Conservation (phyloP, 2,797 vertebrate genomes). For the Sciaenops ocellatus region DNA sequence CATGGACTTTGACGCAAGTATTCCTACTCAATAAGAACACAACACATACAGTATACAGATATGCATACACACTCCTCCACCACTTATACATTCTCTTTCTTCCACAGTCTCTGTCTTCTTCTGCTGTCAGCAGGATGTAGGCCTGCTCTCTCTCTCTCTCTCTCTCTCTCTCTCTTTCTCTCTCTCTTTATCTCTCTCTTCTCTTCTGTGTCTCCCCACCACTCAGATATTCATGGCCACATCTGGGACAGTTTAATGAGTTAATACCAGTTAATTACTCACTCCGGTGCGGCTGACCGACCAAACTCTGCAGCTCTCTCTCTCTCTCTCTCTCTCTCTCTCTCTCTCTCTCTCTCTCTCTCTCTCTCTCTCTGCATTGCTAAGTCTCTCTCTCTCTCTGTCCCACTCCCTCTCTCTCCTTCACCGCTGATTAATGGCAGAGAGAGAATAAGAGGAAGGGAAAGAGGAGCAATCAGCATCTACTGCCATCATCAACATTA, state of each 20-base stretch:
- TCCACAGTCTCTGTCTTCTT: slow-evolving; percentile 36
- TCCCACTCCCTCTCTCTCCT: slow-evolving; percentile 48
- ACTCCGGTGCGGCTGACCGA: slow-evolving; percentile 80
- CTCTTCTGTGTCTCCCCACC: slow-evolving; percentile 57
- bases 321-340: slow-evolving; percentile 14
- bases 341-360: slow-evolving; percentile 12
- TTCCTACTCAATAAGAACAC: slow-evolving; percentile 13
- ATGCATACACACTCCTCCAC: slow-evolving; percentile 5
- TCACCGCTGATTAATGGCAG: slow-evolving; percentile 80
- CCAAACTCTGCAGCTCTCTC: slow-evolving; percentile 68
- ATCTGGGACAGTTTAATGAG: slow-evolving; percentile 89
- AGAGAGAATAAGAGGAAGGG: slow-evolving; percentile 68
- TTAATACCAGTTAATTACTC: slow-evolving; percentile 89
- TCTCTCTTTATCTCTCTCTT: slow-evolving; percentile 19
- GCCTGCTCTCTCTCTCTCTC: slow-evolving; percentile 35
- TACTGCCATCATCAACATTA: slow-evolving; percentile 78
- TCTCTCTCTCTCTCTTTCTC: slow-evolving; percentile 13
- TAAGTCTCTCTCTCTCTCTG: slow-evolving; percentile 9
- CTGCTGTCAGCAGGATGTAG: slow-evolving; percentile 59
- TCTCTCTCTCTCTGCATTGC: neutral
- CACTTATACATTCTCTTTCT: slow-evolving; percentile 44
- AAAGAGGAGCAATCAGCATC: slow-evolving; percentile 78
- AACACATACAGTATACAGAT: slow-evolving; percentile 10
- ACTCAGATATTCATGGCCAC: slow-evolving; percentile 84
- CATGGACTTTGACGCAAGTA: neutral